Evolutionary conservation across 2,797 vertebrate species (phyloP).

Genomic region (Pseudochromis fuscus): DNA sequence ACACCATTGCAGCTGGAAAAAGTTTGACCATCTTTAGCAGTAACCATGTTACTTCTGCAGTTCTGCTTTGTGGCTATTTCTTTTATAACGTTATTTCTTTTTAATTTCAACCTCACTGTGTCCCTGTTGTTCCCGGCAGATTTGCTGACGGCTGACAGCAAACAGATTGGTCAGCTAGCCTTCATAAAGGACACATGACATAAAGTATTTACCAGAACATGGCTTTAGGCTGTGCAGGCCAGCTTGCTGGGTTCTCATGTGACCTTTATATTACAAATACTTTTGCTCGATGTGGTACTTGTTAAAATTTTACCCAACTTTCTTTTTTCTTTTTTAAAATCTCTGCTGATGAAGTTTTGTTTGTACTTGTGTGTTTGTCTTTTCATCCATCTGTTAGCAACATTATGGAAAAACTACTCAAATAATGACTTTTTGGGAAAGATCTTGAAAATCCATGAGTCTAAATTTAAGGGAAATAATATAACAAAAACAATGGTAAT

Average conservation of each 20-base stretch:
- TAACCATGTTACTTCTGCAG: slow-evolving; percentile 20
- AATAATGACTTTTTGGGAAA: no score
- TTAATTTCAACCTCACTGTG: slow-evolving; percentile 7
- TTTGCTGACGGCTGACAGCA: slow-evolving; percentile 1
- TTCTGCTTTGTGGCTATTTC: slow-evolving; percentile 6
- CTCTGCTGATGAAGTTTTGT: no score
- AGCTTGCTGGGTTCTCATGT: background rate
- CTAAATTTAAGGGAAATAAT: no score
- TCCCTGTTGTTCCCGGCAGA: background rate
- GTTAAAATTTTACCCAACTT: no score
- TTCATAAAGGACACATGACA: slow-evolving; percentile 15
- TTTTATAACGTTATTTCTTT: slow-evolving; percentile 8
- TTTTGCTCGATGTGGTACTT: background rate
- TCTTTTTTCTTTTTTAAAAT: no score
- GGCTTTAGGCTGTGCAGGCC: background rate
- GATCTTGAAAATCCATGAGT: no score
- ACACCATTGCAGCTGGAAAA: background rate
- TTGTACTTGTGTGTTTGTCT: no score
- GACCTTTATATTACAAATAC: background rate
- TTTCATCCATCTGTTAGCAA: no score
- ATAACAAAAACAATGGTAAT: no score
- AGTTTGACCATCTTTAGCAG: background rate
- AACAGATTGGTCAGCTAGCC: background rate
- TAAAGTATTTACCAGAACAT: slow-evolving; percentile 5
- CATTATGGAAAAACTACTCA: no score